Evolutionary conservation across 2,113 vertebrate genomes (phyloP).

Genomic region (Hippolais icterina): DNA sequence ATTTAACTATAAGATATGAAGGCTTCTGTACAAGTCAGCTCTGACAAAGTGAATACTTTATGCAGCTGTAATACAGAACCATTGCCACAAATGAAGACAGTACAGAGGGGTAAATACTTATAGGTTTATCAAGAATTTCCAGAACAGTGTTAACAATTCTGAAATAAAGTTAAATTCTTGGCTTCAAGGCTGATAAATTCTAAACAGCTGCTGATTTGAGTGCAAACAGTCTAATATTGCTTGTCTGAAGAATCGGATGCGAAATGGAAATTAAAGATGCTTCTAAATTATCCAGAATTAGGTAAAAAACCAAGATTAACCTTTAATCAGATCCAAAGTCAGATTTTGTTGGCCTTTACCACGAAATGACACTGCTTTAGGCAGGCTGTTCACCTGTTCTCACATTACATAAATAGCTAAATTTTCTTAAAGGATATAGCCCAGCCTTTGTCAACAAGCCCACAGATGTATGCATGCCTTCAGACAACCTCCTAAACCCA

Average conservation of each 20-base stretch:
- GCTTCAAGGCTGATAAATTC: not conserved
- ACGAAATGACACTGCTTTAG: not conserved
- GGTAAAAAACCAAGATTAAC: not conserved
- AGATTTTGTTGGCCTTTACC: not conserved
- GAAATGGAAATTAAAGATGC: not conserved
- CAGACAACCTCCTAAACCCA: not conserved
- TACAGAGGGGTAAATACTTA: not conserved
- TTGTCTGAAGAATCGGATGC: not conserved
- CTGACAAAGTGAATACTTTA: not conserved
- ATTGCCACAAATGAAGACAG: not conserved
- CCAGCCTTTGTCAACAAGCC: not conserved
- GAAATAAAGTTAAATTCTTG: not conserved
- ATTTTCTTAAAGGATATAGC: not conserved
- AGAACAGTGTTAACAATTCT: not conserved
- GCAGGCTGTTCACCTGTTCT: not conserved
- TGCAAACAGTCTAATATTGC: not conserved
- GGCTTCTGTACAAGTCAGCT: not conserved
- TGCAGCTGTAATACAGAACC: not conserved
- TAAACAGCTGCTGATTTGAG: not conserved
- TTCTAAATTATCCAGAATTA: not conserved
- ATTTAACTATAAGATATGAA: rapidly evolving
- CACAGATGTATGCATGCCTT: not conserved
- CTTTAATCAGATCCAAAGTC: not conserved
- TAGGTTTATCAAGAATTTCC: not conserved
- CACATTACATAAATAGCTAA: not conserved